These are phyloP conservation scores for Eutolmus rufibarbis DNA, from an alignment of 2,888 invertebrate genomes.

Conservation along the genomic window DNA sequence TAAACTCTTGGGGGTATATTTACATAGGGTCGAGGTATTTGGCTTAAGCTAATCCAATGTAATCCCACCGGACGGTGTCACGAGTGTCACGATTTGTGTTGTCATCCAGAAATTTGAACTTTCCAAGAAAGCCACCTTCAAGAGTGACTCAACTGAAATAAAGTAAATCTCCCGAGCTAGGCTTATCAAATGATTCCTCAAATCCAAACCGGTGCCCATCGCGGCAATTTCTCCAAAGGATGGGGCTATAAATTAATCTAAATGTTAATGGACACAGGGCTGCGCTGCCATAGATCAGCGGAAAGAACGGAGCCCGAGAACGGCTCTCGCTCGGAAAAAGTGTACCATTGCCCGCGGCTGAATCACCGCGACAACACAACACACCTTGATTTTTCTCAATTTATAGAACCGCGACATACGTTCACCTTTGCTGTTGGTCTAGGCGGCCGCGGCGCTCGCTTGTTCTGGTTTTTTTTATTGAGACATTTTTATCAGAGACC, in stretches of 20 bases:
- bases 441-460: neutral
- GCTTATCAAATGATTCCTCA: conserved; percentile 2
- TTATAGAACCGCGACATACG: conserved; percentile 2
- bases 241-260: neutral
- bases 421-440: conserved; percentile 8
- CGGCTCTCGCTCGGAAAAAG: neutral
- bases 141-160: neutral
- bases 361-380: neutral
- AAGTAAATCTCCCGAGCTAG: neutral
- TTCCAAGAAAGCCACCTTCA: neutral
- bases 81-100: neutral
- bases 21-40: neutral
- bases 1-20: neutral
- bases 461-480: neutral
- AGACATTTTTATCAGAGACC: conserved; percentile 1
- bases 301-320: neutral
- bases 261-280: conserved; percentile 14
- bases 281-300: neutral
- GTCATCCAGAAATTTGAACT: neutral
- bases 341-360: neutral
- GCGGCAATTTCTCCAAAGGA: neutral
- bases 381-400: conserved; percentile 21
- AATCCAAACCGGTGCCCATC: neutral
- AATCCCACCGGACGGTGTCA: neutral
- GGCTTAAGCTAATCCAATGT: neutral